Evolutionary conservation across 2,888 invertebrate genomes (phyloP).

Genomic region (Artemia sinica): DNA sequence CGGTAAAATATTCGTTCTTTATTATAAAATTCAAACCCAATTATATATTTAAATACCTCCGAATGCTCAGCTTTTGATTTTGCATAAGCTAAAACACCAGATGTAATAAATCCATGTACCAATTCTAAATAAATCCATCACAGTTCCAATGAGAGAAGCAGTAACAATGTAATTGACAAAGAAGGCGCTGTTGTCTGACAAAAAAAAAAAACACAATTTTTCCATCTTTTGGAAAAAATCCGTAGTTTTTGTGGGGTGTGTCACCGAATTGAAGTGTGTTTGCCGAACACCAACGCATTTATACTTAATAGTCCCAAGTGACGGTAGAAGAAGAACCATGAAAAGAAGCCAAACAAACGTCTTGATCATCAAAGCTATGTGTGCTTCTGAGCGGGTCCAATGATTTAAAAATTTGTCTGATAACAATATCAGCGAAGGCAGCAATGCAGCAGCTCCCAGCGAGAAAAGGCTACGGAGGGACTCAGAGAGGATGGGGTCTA

Average conservation of each 20-base stretch:
- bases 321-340: conserved; percentile 85
- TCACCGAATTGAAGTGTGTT: too few species aligned
- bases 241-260: too few species aligned
- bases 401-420: conserved; percentile 80
- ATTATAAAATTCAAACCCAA: conserved; percentile 78
- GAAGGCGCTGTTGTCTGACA: conserved; percentile 87
- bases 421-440: conserved; percentile 76
- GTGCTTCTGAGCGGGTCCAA: conserved; percentile 82
- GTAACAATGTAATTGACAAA: conserved; percentile 93
- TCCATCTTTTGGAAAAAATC: conserved; percentile 39
- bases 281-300: conserved; percentile 26
- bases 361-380: conserved; percentile 83
- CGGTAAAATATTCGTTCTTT: too few species aligned
- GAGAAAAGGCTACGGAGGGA: conserved; percentile 75
- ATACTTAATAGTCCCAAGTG: conserved; percentile 61
- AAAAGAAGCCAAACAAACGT: conserved; percentile 70
- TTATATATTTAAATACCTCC: conserved; percentile 52
- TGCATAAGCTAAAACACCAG: not conserved
- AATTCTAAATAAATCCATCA: conserved; percentile 42
- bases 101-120: not conserved
- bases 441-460: conserved; percentile 71
- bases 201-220: conserved; percentile 68
- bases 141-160: conserved; percentile 75
- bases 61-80: conserved; percentile 8
- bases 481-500: conserved; percentile 53